phyloP scores from a whole-genome alignment of 1,140 invertebrate species.

The Holotrichia oblita region DNA sequence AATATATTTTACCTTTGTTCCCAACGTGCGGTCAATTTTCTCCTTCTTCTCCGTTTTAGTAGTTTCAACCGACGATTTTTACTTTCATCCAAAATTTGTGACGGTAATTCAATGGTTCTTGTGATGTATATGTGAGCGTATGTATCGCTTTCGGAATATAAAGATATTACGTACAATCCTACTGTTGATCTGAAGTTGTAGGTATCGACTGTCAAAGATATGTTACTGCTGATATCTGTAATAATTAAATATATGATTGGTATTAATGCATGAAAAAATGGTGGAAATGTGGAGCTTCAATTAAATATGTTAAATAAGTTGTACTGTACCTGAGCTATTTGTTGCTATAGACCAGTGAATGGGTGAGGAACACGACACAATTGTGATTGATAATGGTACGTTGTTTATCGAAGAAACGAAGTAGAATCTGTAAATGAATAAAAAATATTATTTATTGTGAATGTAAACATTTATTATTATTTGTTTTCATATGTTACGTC shows the following conservation, averaged over 20 bases:
- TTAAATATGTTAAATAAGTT: not conserved
- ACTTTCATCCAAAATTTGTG: slow-evolving; percentile 7
- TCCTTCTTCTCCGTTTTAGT: slow-evolving; percentile 51
- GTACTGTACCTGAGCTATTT: not conserved
- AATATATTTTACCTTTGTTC: slow-evolving; percentile 55
- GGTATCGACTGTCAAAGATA: slow-evolving; percentile 21
- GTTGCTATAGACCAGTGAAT: slow-evolving; percentile 11
- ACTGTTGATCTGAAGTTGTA: not conserved
- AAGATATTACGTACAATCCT: not conserved
- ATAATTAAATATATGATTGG: not conserved
- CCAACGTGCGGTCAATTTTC: slow-evolving; percentile 57
- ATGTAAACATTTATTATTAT: not conserved
- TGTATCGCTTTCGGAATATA: not conserved
- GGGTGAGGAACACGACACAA: slow-evolving; percentile 12
- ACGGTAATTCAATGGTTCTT: slow-evolving; percentile 20
- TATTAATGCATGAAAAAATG: not conserved
- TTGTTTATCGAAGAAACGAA: slow-evolving; percentile 18
- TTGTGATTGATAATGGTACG: not conserved
- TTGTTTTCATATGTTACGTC: too few relatives aligned
- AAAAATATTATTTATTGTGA: not conserved
- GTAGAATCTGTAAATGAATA: slow-evolving; percentile 11
- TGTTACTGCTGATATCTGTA: slow-evolving; percentile 1
- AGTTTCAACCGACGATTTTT: slow-evolving; percentile 48
- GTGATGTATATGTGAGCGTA: slow-evolving; percentile 29
- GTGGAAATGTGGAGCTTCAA: too few relatives aligned